Conservation (phyloP, 2,797 vertebrate genomes). For the Cyclura pinguis region DNA sequence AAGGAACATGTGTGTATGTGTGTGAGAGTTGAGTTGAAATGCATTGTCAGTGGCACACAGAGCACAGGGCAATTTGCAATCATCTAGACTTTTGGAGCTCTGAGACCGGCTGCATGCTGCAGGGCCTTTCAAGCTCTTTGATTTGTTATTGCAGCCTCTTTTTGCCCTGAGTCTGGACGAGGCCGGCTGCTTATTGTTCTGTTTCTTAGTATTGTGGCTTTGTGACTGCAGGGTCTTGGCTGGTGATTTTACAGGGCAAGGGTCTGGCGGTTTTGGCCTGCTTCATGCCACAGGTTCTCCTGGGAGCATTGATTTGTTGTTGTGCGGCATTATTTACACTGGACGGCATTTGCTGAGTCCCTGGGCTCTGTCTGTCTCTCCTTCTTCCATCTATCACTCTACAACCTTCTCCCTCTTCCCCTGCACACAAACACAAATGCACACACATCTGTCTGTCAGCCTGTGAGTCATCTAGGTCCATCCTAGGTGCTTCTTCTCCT, state of each 20-base stretch:
- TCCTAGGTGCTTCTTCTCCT: background rate
- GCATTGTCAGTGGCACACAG: too few species aligned
- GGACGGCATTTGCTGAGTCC: constrained; percentile 8
- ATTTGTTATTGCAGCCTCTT: constrained; percentile 30
- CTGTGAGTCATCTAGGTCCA: background rate
- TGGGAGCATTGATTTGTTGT: constrained; percentile 39
- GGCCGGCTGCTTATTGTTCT: background rate
- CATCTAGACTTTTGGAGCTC: background rate
- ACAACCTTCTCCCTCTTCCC: background rate
- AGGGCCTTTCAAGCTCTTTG: background rate
- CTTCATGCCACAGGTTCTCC: background rate
- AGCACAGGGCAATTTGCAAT: background rate
- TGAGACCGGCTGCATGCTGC: background rate
- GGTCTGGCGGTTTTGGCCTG: background rate
- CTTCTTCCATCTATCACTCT: constrained; percentile 27
- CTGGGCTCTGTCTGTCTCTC: background rate
- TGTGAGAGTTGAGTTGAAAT: background rate
- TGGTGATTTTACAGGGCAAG: background rate
- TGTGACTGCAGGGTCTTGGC: background rate
- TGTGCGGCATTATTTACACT: constrained; percentile 21
- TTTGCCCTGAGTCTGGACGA: constrained; percentile 8
- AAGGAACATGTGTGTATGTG: background rate
- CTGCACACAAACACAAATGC: background rate
- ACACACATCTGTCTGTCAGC: background rate
- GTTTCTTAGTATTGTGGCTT: background rate